Evolutionary conservation across 2,888 invertebrate genomes (phyloP), one percentile per base, ranked within the genome.

Genomic region (Meloe dianella): DNA sequence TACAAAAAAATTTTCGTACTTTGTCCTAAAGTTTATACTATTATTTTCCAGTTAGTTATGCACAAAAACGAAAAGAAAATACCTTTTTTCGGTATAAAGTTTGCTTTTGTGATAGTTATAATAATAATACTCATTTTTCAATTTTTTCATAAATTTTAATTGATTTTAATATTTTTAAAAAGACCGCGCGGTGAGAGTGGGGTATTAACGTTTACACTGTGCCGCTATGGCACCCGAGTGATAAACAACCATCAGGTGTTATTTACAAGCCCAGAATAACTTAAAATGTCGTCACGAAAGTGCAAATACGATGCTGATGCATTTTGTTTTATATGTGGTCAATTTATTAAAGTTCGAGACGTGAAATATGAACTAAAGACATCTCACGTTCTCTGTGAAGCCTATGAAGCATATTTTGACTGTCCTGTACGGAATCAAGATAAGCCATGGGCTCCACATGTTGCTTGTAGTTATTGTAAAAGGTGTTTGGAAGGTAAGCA

Each of bases 291-390:
- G 29, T 29, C 29, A 6, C 2, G 29, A 29, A 29, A 29, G 29
- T 29, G 29, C 6, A 29, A 29, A 29, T 29, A 29, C 6, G 29
- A 29, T 29, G 29, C 29, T 29, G 29, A 29, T 29, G 29, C 29
- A 6, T 29, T 29, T 29, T 29, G 29, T 29, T 29, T 5, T n/a
- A n/a, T n/a, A n/a, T n/a, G n/a, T n/a, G n/a, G n/a, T n/a, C n/a
- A n/a, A n/a, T n/a, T 73, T 71, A 71, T 73, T 59, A 71, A 74
- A 73, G 69, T 73, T 17, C 61, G 68, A 69, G 70, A 67, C n/a
- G 57, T 62, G 61, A 72, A 72, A 73, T 72, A 41, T 62, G 61
- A 66, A 51, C 38, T 71, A 66, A 69, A 68, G 9, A 60, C 62
- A 72, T 57, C 17, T 69, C 6, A 57, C 10, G 47, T 51, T 22